A percentile compares a stretch with the other conserved stretches of the same genome.
phyloP scores from a whole-genome alignment of 1,140 invertebrate species.

The Bombus pyrosoma region DNA sequence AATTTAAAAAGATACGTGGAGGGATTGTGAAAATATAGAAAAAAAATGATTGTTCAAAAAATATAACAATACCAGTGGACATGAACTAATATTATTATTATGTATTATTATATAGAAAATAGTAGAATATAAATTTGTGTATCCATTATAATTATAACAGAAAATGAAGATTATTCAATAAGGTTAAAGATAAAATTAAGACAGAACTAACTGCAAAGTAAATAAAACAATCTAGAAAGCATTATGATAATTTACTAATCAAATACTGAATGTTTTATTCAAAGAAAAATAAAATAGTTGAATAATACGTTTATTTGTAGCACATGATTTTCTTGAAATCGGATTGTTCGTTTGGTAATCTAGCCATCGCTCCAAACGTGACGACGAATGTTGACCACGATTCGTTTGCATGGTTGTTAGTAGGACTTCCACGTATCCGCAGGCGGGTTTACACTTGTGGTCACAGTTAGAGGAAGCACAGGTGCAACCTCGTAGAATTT shows the following conservation, averaged over 20 bases:
- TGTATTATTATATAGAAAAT: too few species aligned
- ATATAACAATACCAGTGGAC: too few species aligned
- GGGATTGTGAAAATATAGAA: too few species aligned
- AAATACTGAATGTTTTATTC: not conserved
- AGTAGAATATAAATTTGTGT: too few species aligned
- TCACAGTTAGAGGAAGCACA: constrained; percentile 55
- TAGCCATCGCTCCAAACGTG: constrained; percentile 6
- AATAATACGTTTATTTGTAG: not conserved
- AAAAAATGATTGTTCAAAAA: too few species aligned
- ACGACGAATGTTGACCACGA: constrained; percentile 36
- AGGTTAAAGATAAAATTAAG: not conserved
- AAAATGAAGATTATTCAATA: not conserved
- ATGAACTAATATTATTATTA: too few species aligned
- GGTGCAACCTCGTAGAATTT: constrained; percentile 61
- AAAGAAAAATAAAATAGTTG: not conserved
- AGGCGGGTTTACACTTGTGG: constrained; percentile 54
- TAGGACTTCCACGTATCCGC: constrained; percentile 55
- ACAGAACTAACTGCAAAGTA: not conserved
- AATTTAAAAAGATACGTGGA: too few species aligned
- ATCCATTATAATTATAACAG: not conserved
- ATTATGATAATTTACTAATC: not conserved
- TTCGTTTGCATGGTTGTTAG: constrained; percentile 58
- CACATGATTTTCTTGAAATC: constrained; percentile 14
- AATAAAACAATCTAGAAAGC: not conserved
- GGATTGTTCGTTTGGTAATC: constrained; percentile 14